Percentiles rank a stretch among this genome's conserved stretches.
These are phyloP conservation scores for Nematolebias whitei DNA, from an alignment of 2,113 vertebrate genomes.

Conservation along the genomic window DNA sequence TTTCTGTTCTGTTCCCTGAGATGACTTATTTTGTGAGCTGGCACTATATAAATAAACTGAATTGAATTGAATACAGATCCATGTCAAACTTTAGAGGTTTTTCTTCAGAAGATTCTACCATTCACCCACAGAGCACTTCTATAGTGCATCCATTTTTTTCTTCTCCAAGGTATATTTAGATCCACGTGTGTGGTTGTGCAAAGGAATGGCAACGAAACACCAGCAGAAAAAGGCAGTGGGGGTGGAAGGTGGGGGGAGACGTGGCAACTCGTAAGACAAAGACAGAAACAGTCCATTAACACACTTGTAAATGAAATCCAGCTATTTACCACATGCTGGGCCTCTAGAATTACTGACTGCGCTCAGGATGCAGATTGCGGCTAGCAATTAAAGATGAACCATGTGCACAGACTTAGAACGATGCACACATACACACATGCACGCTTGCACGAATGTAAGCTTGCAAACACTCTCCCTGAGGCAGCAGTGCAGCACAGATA, in stretches of 20 bases:
- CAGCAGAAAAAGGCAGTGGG: not conserved
- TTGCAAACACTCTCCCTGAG: slow-evolving; percentile 36
- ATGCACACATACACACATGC: slow-evolving; percentile 3
- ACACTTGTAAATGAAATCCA: slow-evolving; percentile 71
- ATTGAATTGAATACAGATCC: too few species aligned
- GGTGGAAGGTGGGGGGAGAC: not conserved
- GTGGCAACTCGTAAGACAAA: slow-evolving; percentile 47
- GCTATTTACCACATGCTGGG: slow-evolving; percentile 75
- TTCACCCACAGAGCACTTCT: slow-evolving; percentile 14
- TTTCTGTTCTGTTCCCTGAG: too few species aligned
- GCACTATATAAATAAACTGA: too few species aligned
- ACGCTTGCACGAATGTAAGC: slow-evolving; percentile 28
- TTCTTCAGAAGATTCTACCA: slow-evolving; percentile 32
- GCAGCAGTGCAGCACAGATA: slow-evolving; percentile 61
- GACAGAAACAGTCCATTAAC: slow-evolving; percentile 69
- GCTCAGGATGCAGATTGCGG: slow-evolving; percentile 71
- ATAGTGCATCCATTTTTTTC: not conserved
- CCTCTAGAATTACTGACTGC: slow-evolving; percentile 68
- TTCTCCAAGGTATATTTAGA: slow-evolving; percentile 29
- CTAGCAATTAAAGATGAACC: slow-evolving; percentile 76
- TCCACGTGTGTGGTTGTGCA: slow-evolving; percentile 8
- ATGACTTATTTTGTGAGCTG: too few species aligned
- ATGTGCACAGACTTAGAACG: slow-evolving; percentile 31
- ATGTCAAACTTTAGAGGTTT: not conserved
- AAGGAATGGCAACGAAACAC: slow-evolving; percentile 3